Evolutionary conservation across 2,113 vertebrate genomes (phyloP).

Genomic region (Calonectris borealis): DNA sequence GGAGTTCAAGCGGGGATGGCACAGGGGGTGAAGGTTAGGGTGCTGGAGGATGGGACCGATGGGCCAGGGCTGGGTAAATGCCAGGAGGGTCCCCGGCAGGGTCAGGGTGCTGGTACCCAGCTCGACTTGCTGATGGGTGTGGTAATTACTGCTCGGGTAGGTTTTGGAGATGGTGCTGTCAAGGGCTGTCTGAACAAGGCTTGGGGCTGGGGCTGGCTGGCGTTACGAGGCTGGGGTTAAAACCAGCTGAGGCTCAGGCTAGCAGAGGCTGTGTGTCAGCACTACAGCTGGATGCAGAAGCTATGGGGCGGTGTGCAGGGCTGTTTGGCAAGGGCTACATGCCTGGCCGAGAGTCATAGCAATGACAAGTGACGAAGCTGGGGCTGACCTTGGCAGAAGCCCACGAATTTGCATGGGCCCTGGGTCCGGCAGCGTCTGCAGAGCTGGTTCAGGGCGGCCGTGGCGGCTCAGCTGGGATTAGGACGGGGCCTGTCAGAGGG

Average conservation of each 20-base stretch:
- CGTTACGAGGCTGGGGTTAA: not conserved
- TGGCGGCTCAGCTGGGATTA: fast-evolving
- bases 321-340: not conserved
- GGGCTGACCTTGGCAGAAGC: not conserved
- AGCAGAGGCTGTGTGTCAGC: not conserved
- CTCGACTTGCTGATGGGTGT: fast-evolving
- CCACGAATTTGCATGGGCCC: fast-evolving
- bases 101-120: not conserved
- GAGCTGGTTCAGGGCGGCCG: not conserved
- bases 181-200: not conserved
- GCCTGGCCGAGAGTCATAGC: too few species aligned
- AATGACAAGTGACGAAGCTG: not conserved
- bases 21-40: not conserved
- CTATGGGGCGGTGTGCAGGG: fast-evolving
- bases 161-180: not conserved
- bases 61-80: not conserved
- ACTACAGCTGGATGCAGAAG: not conserved
- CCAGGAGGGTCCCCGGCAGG: not conserved
- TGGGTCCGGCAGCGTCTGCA: fast-evolving
- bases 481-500: not conserved
- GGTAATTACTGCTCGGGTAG: not conserved
- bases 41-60: fast-evolving
- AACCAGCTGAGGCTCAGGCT: not conserved
- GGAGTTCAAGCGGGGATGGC: fast-evolving
- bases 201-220: not conserved